Percentiles rank a stretch among this genome's conserved stretches.
These are phyloP conservation scores for Cephalopterus ornatus DNA, from an alignment of 2,113 vertebrate species.

Conservation along the genomic window DNA sequence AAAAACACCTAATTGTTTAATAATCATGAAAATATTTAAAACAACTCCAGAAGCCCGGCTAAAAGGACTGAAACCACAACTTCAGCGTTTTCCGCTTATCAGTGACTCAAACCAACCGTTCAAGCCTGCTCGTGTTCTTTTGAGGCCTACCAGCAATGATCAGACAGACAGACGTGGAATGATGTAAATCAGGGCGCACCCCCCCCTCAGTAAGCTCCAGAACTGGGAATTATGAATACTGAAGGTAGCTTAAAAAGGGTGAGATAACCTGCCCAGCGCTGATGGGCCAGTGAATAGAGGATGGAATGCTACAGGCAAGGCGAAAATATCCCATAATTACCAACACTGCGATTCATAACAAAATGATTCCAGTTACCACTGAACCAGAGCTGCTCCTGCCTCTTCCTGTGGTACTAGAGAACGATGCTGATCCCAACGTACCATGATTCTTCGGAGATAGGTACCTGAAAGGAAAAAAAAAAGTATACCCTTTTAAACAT, in stretches of 20 bases:
- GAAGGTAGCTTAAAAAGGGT: background rate
- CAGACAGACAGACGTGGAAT: background rate
- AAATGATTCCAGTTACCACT: constrained; percentile 35
- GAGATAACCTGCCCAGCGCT: background rate
- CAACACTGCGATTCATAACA: background rate
- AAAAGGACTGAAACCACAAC: background rate
- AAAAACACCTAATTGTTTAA: background rate
- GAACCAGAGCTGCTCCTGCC: background rate
- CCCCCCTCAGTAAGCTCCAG: background rate
- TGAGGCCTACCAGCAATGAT: background rate
- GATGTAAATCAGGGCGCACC: background rate
- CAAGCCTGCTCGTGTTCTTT: background rate
- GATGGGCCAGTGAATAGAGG: background rate
- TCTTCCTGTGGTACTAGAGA: background rate
- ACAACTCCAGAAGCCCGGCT: background rate
- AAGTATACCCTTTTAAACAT: background rate
- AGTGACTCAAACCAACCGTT: background rate
- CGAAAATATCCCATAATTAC: background rate
- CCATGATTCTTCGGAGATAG: constrained; percentile 64
- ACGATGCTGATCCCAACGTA: background rate
- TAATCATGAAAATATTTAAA: background rate
- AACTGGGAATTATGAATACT: background rate
- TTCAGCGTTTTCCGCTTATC: background rate
- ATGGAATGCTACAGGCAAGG: background rate
- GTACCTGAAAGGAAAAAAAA: constrained; percentile 60